A percentile compares a stretch with the other conserved stretches of the same genome.
Conservation (phyloP, 1,140 invertebrate species). For the Nylanderia fulva region DNA sequence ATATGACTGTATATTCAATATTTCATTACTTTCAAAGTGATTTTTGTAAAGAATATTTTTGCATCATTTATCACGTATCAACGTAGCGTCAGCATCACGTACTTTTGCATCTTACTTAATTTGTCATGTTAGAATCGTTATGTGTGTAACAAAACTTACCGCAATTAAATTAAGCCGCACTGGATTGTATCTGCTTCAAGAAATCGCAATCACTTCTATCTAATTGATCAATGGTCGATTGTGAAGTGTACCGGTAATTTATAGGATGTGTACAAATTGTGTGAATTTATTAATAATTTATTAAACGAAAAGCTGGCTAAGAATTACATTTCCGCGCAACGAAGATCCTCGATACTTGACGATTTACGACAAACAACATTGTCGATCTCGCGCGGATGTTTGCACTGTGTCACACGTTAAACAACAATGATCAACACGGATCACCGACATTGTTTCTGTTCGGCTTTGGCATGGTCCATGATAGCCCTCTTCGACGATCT, state of each 20-base stretch:
- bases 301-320: constrained; percentile 42
- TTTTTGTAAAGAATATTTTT: not conserved
- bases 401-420: not conserved
- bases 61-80: not conserved
- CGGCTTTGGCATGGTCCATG: constrained; percentile 63
- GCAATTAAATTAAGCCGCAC: not conserved
- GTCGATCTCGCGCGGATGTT: not conserved
- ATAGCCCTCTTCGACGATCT: constrained; percentile 76
- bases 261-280: constrained; percentile 20
- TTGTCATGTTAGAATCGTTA: constrained; percentile 4
- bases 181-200: not conserved
- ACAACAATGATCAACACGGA: constrained; percentile 38
- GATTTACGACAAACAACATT: not conserved
- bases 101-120: constrained; percentile 15
- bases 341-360: constrained; percentile 3
- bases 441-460: constrained; percentile 77
- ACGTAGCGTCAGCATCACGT: constrained; percentile 13
- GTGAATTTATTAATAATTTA: constrained; percentile 47
- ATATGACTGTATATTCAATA: not conserved
- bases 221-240: not conserved
- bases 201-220: not conserved
- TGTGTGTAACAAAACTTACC: not conserved
- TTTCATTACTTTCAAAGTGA: not conserved
- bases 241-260: constrained; percentile 37
- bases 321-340: constrained; percentile 47